phyloP scores from a whole-genome alignment of 2,113 vertebrate species.

The Pampusana beccarii region DNA sequence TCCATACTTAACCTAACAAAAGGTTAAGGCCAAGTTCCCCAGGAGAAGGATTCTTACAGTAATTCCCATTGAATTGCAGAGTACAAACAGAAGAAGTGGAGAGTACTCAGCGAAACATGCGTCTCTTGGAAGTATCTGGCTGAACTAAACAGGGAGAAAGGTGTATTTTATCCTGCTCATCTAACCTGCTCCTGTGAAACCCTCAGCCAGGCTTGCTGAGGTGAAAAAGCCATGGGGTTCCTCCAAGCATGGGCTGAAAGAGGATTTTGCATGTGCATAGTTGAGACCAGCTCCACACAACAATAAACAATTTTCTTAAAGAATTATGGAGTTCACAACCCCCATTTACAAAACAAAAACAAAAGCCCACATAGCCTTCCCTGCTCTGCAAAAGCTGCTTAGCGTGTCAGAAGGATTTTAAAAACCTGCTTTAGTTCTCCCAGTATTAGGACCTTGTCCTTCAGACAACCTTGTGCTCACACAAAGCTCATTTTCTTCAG shows the following conservation, averaged over 20 bases:
- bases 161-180: not conserved
- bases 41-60: not conserved
- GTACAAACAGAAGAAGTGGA: not conserved
- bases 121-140: not conserved
- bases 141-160: not conserved
- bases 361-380: not conserved
- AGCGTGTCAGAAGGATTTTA: not conserved
- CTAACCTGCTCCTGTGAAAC: not conserved
- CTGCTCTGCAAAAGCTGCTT: constrained; percentile 40
- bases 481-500: not conserved
- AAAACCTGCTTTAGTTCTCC: constrained; percentile 18
- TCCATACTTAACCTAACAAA: not conserved
- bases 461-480: not conserved
- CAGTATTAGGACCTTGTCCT: not conserved
- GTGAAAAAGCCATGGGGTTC: not conserved
- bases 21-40: not conserved
- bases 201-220: not conserved
- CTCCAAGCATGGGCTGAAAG: not conserved
- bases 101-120: not conserved
- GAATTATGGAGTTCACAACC: constrained; percentile 23
- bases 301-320: not conserved
- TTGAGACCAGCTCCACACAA: not conserved
- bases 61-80: not conserved
- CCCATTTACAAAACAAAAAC: not conserved
- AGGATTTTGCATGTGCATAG: not conserved